A percentile compares a stretch with the other conserved stretches of the same genome.
phyloP scores from a whole-genome alignment of 2,113 vertebrate species.

The Chaetops frenatus region DNA sequence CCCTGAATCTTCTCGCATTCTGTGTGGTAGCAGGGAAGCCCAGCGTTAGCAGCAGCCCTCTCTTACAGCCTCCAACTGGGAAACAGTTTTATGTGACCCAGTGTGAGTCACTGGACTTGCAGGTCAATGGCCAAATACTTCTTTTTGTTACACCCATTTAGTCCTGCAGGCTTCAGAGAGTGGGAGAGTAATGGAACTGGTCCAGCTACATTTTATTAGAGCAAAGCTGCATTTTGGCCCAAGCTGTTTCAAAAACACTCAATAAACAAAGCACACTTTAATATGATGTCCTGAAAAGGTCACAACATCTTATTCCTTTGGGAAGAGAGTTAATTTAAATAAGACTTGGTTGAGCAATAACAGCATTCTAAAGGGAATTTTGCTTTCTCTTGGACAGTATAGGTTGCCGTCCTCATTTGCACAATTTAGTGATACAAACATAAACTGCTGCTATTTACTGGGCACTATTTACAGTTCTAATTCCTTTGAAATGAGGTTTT shows the following conservation, averaged over 20 bases:
- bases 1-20: background rate
- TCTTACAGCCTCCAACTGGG: background rate
- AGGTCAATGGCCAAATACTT: constrained; percentile 34
- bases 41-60: background rate
- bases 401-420: background rate
- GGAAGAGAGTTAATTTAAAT: background rate
- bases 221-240: background rate
- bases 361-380: background rate
- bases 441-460: background rate
- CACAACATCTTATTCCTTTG: background rate
- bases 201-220: constrained; percentile 16
- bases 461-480: background rate
- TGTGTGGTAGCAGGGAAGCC: background rate
- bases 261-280: constrained; percentile 21
- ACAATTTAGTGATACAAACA: background rate
- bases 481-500: background rate
- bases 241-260: background rate
- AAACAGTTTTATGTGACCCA: background rate
- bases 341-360: background rate
- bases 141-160: constrained; percentile 24
- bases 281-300: background rate
- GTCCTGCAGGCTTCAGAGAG: background rate
- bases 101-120: background rate
- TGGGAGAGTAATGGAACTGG: background rate
- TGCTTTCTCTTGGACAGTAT: background rate